Evolutionary conservation across 2,797 vertebrate genomes (phyloP).

Genomic region (Acridotheres tristis): DNA sequence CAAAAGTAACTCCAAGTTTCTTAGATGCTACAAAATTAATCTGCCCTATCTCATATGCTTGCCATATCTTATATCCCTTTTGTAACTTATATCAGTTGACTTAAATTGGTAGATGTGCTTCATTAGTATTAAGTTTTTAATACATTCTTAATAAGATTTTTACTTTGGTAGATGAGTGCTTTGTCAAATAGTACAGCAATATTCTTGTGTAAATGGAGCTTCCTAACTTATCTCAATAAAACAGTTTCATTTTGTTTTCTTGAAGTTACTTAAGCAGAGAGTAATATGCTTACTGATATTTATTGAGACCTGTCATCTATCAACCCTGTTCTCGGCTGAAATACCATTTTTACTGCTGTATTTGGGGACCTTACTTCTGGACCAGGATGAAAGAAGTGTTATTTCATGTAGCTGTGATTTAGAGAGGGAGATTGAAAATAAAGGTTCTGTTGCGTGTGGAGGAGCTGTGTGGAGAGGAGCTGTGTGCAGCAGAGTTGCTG

Average conservation of each 20-base stretch:
- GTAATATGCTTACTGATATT: background rate
- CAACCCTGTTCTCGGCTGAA: background rate
- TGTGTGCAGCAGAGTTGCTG: background rate
- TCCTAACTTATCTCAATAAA: background rate
- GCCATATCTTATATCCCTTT: background rate
- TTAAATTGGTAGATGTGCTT: background rate
- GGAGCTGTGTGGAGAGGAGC: background rate
- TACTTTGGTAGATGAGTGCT: background rate
- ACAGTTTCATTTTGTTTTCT: background rate
- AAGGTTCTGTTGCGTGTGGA: rapidly evolving
- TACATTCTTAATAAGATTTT: background rate
- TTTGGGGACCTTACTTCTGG: background rate
- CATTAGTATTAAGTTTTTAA: background rate
- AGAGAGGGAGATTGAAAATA: background rate
- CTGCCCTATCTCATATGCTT: background rate
- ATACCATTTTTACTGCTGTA: background rate
- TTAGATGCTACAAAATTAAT: background rate
- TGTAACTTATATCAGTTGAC: background rate
- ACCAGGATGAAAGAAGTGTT: background rate
- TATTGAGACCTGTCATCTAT: background rate
- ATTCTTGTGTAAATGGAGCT: background rate
- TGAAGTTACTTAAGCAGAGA: background rate
- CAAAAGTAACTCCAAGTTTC: background rate
- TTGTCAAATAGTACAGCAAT: background rate
- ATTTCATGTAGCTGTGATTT: background rate